phyloP scores from a whole-genome alignment of 2,797 vertebrate genomes.

The Dermochelys coriacea region DNA sequence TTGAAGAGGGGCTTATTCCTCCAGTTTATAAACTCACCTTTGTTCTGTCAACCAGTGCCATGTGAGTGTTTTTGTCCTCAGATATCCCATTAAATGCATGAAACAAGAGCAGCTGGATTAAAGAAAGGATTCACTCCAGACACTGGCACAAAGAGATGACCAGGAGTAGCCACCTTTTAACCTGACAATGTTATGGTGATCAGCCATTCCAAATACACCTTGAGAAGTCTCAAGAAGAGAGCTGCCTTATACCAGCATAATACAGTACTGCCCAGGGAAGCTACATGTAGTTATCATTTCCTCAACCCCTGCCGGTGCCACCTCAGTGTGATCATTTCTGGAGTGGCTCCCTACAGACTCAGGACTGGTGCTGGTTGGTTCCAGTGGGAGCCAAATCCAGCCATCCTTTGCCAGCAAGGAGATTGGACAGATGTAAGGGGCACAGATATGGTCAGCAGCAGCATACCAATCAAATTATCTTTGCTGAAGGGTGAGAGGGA shows the following conservation, averaged over 20 bases:
- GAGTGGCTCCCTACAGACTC: neutral
- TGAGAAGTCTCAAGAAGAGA: accelerated
- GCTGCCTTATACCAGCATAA: accelerated
- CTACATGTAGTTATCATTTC: neutral
- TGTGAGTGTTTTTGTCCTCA: neutral
- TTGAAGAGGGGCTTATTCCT: neutral
- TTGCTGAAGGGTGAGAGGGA: conserved; percentile 13
- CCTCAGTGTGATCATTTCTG: neutral
- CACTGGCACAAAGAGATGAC: neutral
- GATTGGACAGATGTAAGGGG: neutral
- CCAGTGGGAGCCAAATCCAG: neutral
- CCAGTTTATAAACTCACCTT: neutral
- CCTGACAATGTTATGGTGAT: neutral
- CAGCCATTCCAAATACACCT: neutral
- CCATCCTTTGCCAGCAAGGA: neutral
- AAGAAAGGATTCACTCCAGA: neutral
- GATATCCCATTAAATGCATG: accelerated
- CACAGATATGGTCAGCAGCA: neutral
- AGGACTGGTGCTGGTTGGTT: neutral
- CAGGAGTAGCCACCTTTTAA: accelerated
- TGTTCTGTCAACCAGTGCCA: accelerated
- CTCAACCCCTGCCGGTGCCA: neutral
- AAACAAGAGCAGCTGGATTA: neutral
- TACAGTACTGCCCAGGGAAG: conserved; percentile 2
- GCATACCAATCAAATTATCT: neutral